Conservation (phyloP, 2,888 invertebrate species). For the Drepanosiphum platanoidis region DNA sequence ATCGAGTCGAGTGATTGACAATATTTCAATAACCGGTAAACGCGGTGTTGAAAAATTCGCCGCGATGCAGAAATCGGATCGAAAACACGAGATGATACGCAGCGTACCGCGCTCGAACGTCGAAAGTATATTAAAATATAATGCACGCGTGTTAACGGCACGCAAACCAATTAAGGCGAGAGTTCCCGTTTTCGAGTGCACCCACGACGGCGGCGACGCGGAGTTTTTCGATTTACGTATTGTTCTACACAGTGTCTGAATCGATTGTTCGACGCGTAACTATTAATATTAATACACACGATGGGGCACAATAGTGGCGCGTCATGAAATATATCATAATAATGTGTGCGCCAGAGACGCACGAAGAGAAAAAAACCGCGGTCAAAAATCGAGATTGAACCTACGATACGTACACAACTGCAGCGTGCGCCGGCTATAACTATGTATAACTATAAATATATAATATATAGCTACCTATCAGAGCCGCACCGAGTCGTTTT, state of each 20-base stretch:
- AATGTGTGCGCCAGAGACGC: neutral
- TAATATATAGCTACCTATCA: neutral
- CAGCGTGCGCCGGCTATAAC: neutral
- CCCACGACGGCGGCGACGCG: too few relatives aligned
- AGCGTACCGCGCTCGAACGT: too few relatives aligned
- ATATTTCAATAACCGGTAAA: constrained; percentile 15
- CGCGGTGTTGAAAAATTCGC: constrained; percentile 12
- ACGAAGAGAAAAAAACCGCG: neutral
- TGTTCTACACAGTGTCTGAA: neutral
- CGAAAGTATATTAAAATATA: too few relatives aligned
- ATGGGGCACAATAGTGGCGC: too few relatives aligned
- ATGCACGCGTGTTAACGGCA: neutral
- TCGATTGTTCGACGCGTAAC: neutral
- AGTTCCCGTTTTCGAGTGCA: neutral
- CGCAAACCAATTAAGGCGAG: neutral
- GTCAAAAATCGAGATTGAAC: neutral
- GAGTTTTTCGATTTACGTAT: neutral
- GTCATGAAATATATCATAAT: too few relatives aligned
- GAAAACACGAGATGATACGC: neutral
- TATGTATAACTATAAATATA: too few relatives aligned
- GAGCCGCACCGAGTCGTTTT: neutral
- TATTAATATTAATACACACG: neutral
- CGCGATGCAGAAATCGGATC: neutral
- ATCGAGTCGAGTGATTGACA: neutral
- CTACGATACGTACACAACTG: neutral